These are phyloP conservation scores for Limenitis camilla DNA, from an alignment of 2,888 invertebrate genomes.

Conservation along the genomic window DNA sequence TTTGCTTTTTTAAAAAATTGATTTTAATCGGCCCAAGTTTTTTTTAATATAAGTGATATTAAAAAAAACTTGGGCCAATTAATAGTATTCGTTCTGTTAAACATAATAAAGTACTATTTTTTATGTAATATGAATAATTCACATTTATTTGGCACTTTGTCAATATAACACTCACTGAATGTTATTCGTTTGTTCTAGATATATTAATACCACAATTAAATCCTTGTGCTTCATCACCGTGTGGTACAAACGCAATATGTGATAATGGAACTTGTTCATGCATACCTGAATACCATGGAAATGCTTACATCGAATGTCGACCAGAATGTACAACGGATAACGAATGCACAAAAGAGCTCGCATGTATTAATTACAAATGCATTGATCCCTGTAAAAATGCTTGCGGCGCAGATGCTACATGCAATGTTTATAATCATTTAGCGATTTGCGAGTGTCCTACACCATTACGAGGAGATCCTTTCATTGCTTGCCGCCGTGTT, in stretches of 20 bases:
- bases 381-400: constrained; percentile 82
- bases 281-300: constrained; percentile 76
- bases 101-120: too few species aligned
- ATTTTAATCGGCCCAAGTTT: too few species aligned
- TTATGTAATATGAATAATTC: too few species aligned
- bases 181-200: too few species aligned
- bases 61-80: too few species aligned
- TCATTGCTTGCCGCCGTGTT: constrained; percentile 78
- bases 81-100: too few species aligned
- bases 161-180: too few species aligned
- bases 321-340: constrained; percentile 84
- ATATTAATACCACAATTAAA: constrained; percentile 42
- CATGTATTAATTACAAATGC: constrained; percentile 84
- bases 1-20: too few species aligned
- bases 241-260: constrained; percentile 78
- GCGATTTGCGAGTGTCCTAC: constrained; percentile 84
- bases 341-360: constrained; percentile 81
- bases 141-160: too few species aligned
- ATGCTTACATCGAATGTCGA: constrained; percentile 80
- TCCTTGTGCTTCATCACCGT: constrained; percentile 77
- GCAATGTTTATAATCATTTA: constrained; percentile 84
- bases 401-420: constrained; percentile 81
- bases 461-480: constrained; percentile 86
- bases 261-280: constrained; percentile 77
- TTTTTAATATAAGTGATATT: too few species aligned